Conservation (phyloP, 2,113 vertebrate species). For the Arizona elegans region DNA sequence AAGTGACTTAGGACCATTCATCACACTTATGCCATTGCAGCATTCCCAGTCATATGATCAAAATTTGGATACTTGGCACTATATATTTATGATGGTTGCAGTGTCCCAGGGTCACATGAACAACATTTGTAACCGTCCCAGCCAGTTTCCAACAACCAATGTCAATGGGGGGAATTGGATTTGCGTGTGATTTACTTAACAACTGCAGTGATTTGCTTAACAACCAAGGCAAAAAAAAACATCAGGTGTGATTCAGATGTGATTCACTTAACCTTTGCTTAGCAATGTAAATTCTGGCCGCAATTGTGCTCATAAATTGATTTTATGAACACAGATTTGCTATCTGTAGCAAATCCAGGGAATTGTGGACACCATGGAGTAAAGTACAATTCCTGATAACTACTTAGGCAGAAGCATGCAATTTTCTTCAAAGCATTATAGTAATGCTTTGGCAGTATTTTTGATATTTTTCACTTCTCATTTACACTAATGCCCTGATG, state of each 20-base stretch:
- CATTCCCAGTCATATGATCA: too few relatives aligned
- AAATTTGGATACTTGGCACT: too few relatives aligned
- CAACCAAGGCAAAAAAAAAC: background rate
- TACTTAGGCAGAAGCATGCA: background rate
- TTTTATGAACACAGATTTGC: too few relatives aligned
- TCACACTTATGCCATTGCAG: too few relatives aligned
- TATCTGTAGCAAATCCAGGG: background rate
- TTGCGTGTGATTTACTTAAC: background rate
- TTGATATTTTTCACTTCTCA: background rate
- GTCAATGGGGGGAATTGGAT: background rate
- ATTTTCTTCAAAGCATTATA: background rate
- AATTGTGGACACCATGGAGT: background rate
- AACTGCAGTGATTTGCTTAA: background rate
- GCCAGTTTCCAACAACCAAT: background rate
- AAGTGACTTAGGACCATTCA: too few relatives aligned
- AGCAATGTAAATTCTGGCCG: background rate
- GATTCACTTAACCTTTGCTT: background rate
- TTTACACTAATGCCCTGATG: background rate
- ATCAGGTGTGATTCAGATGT: background rate
- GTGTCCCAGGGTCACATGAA: background rate
- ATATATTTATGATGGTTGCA: too few relatives aligned
- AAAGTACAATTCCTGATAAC: background rate
- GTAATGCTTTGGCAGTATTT: background rate
- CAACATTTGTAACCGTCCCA: background rate
- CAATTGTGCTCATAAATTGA: too few relatives aligned